These are phyloP conservation scores for Scleropages formosus DNA, from an alignment of 2,797 vertebrate genomes.

Conservation along the genomic window DNA sequence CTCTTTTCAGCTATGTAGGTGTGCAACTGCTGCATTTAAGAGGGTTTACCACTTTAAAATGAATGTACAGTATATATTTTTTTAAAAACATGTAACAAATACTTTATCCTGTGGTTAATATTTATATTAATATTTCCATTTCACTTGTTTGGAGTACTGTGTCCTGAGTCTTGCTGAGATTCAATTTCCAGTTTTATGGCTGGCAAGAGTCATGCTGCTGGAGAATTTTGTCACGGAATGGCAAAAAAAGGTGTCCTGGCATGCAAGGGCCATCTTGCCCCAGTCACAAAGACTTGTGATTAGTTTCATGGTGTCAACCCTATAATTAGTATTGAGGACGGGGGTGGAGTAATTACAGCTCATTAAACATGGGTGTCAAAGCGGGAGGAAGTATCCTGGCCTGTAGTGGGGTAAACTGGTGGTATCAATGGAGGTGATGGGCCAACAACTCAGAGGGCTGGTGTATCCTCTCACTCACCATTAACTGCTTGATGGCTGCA, in stretches of 20 bases:
- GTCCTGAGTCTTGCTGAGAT: no score
- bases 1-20: no score
- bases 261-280: background rate
- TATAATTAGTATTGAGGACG: slow-evolving; percentile 43
- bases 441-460: background rate
- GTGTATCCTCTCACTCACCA: slow-evolving; percentile 80
- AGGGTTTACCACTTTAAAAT: no score
- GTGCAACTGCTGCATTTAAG: no score
- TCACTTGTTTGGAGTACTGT: no score
- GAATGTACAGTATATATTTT: no score
- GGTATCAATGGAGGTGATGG: background rate
- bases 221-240: background rate
- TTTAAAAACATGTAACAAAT: no score
- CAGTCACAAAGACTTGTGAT: background rate
- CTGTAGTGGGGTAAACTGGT: slow-evolving; percentile 24
- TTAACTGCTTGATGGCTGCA: slow-evolving; percentile 92
- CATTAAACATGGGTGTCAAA: slow-evolving; percentile 46
- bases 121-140: no score
- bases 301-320: background rate
- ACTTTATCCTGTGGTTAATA: no score
- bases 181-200: no score
- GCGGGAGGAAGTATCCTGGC: slow-evolving; percentile 37
- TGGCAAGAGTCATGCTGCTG: background rate
- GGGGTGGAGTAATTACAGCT: slow-evolving; percentile 46
- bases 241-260: background rate